Percentiles rank a stretch among this genome's conserved stretches.
These are phyloP conservation scores for Rousettus madagascariensis DNA, from an alignment of 2,797 vertebrate species.

Conservation along the genomic window DNA sequence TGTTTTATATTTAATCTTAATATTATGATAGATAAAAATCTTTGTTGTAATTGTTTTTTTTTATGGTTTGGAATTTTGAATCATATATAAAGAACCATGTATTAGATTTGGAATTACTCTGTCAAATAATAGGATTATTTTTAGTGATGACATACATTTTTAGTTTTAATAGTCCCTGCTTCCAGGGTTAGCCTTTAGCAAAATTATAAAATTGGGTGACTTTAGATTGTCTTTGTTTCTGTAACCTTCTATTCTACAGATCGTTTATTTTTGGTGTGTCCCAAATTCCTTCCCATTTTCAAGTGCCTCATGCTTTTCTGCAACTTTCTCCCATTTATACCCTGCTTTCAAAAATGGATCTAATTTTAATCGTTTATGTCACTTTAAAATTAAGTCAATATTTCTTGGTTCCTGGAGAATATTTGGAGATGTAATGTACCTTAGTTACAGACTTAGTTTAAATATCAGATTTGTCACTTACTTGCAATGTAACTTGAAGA, in stretches of 20 bases:
- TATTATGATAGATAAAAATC: slow-evolving; percentile 10
- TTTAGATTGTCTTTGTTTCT: slow-evolving; percentile 63
- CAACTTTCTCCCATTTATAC: slow-evolving; percentile 42
- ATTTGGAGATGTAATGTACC: slow-evolving; percentile 64
- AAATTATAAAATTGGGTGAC: slow-evolving; percentile 65
- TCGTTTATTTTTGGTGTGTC: slow-evolving; percentile 70
- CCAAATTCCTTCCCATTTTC: slow-evolving; percentile 49
- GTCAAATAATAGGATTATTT: slow-evolving; percentile 69
- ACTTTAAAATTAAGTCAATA: slow-evolving; percentile 72
- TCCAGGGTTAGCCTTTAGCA: slow-evolving; percentile 68
- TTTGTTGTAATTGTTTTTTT: slow-evolving; percentile 49
- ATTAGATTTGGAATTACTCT: slow-evolving; percentile 59
- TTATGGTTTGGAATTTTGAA: slow-evolving; percentile 24
- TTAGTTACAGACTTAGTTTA: slow-evolving; percentile 67
- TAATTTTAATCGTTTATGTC: slow-evolving; percentile 68
- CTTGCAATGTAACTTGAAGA: slow-evolving; percentile 43
- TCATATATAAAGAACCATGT: slow-evolving; percentile 36
- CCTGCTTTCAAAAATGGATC: slow-evolving; percentile 51
- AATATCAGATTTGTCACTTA: slow-evolving; percentile 61
- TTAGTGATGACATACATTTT: slow-evolving; percentile 65
- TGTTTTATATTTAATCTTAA: slow-evolving; percentile 55
- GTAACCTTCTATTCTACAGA: slow-evolving; percentile 44
- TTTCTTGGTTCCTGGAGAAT: slow-evolving; percentile 50
- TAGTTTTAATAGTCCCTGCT: slow-evolving; percentile 66
- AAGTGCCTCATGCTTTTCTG: slow-evolving; percentile 51